A percentile compares a stretch with the other conserved stretches of the same genome.
Evolutionary conservation across 2,888 invertebrate genomes (phyloP).

Genomic region (Amphipoea oculea): DNA sequence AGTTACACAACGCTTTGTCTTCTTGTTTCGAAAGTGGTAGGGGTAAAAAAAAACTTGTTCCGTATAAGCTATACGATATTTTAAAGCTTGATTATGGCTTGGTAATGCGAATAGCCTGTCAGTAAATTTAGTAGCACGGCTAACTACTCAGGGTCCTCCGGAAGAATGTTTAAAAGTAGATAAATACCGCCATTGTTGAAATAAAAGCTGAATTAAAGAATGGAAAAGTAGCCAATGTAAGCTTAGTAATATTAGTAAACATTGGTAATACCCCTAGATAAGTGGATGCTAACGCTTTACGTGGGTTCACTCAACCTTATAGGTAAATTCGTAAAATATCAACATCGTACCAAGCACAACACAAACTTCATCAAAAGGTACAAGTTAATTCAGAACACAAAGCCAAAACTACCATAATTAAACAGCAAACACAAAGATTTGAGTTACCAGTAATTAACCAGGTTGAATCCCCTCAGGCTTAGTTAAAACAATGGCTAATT

Average conservation of each 20-base stretch:
- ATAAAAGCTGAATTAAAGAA: background rate
- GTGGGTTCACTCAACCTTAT: background rate
- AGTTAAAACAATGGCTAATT: slow-evolving; percentile 59
- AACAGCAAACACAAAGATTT: slow-evolving; percentile 48
- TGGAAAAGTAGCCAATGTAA: background rate
- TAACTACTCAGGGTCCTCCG: background rate
- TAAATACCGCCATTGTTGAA: background rate
- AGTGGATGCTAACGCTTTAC: background rate
- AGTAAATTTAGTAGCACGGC: background rate
- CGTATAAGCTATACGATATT: too few species aligned
- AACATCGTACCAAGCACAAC: slow-evolving; percentile 3
- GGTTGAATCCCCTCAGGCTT: slow-evolving; percentile 21
- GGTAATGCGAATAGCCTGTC: background rate
- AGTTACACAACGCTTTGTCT: too few species aligned
- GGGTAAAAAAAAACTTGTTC: too few species aligned
- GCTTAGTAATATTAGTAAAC: background rate
- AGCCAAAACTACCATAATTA: slow-evolving; percentile 36
- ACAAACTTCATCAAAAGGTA: slow-evolving; percentile 29
- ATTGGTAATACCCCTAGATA: background rate
- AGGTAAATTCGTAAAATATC: slow-evolving; percentile 5
- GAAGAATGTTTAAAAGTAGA: background rate
- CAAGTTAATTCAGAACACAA: slow-evolving; percentile 22
- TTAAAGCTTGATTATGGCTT: too few species aligned
- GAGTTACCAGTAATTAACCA: slow-evolving; percentile 37
- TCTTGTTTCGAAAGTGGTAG: too few species aligned